phyloP scores from a whole-genome alignment of 2,797 vertebrate genomes.

The Dallia pectoralis region DNA sequence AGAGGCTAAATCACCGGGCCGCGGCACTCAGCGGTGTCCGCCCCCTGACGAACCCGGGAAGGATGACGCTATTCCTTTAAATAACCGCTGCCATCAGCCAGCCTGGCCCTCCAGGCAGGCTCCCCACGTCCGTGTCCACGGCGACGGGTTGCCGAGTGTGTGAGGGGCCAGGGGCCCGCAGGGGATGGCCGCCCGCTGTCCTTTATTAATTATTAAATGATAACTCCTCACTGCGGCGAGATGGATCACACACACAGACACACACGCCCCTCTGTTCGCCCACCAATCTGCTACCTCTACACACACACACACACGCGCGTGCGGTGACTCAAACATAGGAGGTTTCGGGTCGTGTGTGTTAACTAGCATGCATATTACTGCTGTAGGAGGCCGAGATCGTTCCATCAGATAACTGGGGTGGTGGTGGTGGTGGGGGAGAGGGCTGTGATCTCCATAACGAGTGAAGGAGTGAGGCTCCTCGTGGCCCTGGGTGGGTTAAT shows the following conservation, averaged over 20 bases:
- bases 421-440: not conserved
- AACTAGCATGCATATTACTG: no score
- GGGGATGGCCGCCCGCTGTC: constrained; percentile 67
- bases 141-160: not conserved
- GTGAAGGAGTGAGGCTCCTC: constrained; percentile 27
- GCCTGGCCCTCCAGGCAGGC: not conserved
- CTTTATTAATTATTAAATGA: constrained; percentile 93
- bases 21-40: constrained; percentile 74
- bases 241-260: constrained; percentile 56
- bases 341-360: not conserved
- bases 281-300: not conserved
- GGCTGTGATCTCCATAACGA: not conserved
- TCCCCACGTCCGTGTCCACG: not conserved
- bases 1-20: constrained; percentile 78
- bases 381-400: not conserved
- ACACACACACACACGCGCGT: not conserved
- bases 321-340: not conserved
- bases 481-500: constrained; percentile 61
- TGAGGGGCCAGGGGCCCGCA: constrained; percentile 11
- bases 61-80: constrained; percentile 83
- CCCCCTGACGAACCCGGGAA: constrained; percentile 76
- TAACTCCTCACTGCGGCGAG: constrained; percentile 56
- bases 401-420: not conserved
- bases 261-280: not conserved
- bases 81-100: constrained; percentile 71